Percentiles rank a stretch among this genome's conserved stretches.
These are phyloP conservation scores for Boloria selene DNA, from an alignment of 2,888 invertebrate genomes.

Conservation along the genomic window DNA sequence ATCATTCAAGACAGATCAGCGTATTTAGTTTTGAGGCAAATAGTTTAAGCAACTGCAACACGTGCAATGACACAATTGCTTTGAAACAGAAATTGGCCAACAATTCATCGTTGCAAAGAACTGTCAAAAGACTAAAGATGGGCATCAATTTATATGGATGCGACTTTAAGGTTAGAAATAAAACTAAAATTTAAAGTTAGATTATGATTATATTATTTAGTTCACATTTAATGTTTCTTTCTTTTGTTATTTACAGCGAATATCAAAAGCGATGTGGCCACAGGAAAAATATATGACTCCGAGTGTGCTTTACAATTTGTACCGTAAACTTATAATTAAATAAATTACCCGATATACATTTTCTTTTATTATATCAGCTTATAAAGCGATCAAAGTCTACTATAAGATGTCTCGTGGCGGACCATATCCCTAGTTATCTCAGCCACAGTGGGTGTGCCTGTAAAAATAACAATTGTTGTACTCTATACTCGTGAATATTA, in stretches of 20 bases:
- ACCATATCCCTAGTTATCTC: conserved; percentile 87
- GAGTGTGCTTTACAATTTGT: conserved; percentile 63
- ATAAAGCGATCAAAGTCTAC: conserved; percentile 57
- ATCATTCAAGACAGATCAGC: background rate
- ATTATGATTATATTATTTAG: background rate
- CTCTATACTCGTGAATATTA: no score
- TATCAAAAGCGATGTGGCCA: conserved; percentile 68
- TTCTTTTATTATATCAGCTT: background rate
- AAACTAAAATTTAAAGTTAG: background rate
- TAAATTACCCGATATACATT: conserved; percentile 40
- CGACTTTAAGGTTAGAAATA: conserved; percentile 65
- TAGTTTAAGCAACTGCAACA: conserved; percentile 51
- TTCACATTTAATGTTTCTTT: conserved; percentile 15
- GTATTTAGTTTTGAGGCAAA: conserved; percentile 22
- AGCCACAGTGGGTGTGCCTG: conserved; percentile 85
- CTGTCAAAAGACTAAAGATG: conserved; percentile 66
- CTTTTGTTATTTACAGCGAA: conserved; percentile 66
- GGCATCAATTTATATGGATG: conserved; percentile 76
- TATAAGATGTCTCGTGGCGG: conserved; percentile 84
- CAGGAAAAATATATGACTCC: conserved; percentile 69
- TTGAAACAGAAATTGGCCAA: conserved; percentile 58
- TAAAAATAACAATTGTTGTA: no score
- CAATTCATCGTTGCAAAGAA: conserved; percentile 57
- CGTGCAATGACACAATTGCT: conserved; percentile 61
- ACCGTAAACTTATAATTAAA: conserved; percentile 67